These are phyloP conservation scores for Centropyge bicolor DNA, from an alignment of 2,797 vertebrate species.

Conservation along the genomic window DNA sequence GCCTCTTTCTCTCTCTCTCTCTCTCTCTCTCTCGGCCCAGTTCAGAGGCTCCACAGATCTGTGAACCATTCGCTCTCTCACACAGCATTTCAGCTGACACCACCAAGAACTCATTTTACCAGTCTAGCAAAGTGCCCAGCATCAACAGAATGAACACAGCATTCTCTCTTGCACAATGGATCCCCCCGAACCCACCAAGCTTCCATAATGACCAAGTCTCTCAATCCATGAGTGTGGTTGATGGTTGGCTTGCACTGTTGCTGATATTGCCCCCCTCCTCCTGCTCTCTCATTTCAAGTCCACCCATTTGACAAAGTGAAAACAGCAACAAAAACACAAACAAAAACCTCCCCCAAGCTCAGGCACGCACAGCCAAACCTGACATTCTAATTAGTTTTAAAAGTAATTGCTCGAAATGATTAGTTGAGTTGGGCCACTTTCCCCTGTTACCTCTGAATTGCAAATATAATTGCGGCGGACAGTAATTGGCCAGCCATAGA, in stretches of 20 bases:
- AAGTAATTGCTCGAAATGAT: conserved; percentile 89
- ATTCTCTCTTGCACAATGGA: conserved; percentile 67
- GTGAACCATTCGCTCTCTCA: conserved; percentile 50
- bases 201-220: conserved; percentile 75
- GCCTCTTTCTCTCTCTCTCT: background rate
- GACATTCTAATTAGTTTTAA: conserved; percentile 87
- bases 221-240: conserved; percentile 65
- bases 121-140: conserved; percentile 61
- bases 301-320: conserved; percentile 79
- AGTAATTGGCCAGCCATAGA: conserved; percentile 86
- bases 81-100: conserved; percentile 67
- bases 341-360: conserved; percentile 76
- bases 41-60: conserved; percentile 51
- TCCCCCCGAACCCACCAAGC: conserved; percentile 63
- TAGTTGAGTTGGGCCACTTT: conserved; percentile 86
- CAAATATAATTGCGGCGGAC: conserved; percentile 86
- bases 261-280: conserved; percentile 69
- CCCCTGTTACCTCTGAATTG: conserved; percentile 84
- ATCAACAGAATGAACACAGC: conserved; percentile 59
- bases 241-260: conserved; percentile 78
- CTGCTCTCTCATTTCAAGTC: conserved; percentile 74
- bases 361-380: conserved; percentile 79
- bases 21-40: background rate
- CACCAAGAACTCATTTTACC: conserved; percentile 75
- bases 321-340: conserved; percentile 85